phyloP scores from a whole-genome alignment of 2,797 vertebrate genomes.

The Microhierax caerulescens region DNA sequence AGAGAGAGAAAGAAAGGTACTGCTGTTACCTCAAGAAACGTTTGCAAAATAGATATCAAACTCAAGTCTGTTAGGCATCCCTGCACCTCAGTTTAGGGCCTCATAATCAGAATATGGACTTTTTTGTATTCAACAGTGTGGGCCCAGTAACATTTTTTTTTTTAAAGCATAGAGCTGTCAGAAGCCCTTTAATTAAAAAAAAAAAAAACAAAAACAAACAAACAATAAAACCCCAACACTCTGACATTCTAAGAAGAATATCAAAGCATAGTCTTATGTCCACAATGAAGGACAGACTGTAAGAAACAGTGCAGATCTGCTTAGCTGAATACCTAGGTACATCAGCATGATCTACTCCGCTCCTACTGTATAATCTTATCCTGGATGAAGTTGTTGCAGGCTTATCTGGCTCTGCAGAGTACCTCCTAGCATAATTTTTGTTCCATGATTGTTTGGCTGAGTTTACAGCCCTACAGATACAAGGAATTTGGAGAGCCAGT shows the following conservation, averaged over 20 bases:
- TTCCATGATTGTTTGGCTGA: background rate
- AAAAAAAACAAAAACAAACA: too few species aligned
- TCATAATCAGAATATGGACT: background rate
- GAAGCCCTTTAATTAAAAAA: background rate
- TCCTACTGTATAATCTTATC: background rate
- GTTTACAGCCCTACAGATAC: background rate
- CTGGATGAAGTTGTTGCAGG: background rate
- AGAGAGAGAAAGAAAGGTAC: background rate
- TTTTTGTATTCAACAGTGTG: background rate
- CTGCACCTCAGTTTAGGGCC: background rate
- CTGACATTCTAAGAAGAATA: background rate
- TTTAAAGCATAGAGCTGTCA: rapidly evolving
- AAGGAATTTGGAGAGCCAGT: background rate
- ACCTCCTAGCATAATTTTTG: background rate
- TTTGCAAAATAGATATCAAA: background rate
- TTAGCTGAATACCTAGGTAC: background rate
- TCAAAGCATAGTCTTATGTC: background rate
- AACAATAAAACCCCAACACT: background rate
- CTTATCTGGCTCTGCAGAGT: background rate
- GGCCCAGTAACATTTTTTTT: background rate
- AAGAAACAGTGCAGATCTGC: background rate
- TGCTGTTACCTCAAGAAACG: background rate
- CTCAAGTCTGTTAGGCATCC: background rate
- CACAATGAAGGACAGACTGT: background rate
- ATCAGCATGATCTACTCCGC: background rate